A percentile compares a stretch with the other conserved stretches of the same genome.
These are phyloP conservation scores for Nyctibius grandis DNA, from an alignment of 2,797 vertebrate genomes.

Conservation along the genomic window DNA sequence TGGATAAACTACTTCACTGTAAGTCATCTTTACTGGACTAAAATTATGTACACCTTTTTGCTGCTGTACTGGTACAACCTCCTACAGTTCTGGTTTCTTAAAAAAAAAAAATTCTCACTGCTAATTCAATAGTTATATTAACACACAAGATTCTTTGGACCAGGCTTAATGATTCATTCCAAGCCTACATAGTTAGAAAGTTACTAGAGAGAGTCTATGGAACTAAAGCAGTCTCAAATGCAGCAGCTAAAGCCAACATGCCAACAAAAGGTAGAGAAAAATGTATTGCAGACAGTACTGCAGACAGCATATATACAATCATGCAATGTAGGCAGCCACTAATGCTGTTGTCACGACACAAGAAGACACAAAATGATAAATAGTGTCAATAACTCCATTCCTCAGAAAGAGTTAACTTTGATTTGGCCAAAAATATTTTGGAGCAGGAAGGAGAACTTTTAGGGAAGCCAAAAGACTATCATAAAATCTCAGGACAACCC, in stretches of 20 bases:
- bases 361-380: neutral
- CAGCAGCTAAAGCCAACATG: neutral
- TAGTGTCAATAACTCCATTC: neutral
- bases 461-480: neutral
- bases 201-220: neutral
- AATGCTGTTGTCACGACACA: neutral
- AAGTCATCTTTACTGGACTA: neutral
- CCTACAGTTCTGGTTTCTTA: neutral
- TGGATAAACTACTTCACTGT: neutral
- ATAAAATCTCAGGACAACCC: neutral
- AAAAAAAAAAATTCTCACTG: neutral
- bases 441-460: neutral
- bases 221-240: neutral
- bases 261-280: neutral
- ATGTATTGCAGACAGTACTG: neutral
- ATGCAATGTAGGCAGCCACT: neutral
- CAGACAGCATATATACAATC: neutral
- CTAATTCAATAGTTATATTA: neutral
- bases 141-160: neutral
- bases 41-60: neutral
- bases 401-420: neutral
- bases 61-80: neutral
- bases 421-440: neutral
- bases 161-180: neutral
- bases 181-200: neutral